Percentiles rank a stretch among this genome's conserved stretches.
These are phyloP conservation scores for Tubulanus polymorphus DNA, from an alignment of 2,888 invertebrate genomes.

Conservation along the genomic window DNA sequence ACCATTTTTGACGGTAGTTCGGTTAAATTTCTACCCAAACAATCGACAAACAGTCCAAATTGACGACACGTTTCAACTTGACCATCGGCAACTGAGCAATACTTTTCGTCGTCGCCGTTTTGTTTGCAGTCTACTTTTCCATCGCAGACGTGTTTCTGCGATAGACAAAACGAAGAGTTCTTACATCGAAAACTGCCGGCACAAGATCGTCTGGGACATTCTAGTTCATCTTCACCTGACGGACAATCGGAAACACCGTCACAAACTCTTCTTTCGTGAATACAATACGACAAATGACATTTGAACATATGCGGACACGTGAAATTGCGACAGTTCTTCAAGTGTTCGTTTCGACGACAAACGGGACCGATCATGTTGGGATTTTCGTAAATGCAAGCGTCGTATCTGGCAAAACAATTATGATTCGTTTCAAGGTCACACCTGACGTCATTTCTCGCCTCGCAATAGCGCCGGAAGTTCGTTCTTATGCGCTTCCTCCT, in stretches of 20 bases:
- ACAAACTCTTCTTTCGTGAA: not conserved
- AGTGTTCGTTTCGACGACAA: not conserved
- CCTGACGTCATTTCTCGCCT: too few relatives aligned
- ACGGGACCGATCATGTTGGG: too few relatives aligned
- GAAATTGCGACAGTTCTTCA: not conserved
- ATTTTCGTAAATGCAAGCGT: not conserved
- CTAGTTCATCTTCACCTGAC: not conserved
- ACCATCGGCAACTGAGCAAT: too few relatives aligned
- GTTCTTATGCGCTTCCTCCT: too few relatives aligned
- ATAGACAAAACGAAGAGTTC: not conserved
- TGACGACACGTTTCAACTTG: too few relatives aligned
- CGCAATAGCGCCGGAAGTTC: too few relatives aligned
- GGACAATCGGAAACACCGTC: not conserved
- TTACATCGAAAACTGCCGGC: not conserved
- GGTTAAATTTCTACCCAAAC: too few relatives aligned
- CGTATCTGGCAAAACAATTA: not conserved
- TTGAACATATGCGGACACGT: not conserved
- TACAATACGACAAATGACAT: not conserved
- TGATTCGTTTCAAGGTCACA: too few relatives aligned
- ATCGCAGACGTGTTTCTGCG: not conserved
- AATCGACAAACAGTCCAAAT: too few relatives aligned
- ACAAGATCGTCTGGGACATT: not conserved
- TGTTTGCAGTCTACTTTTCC: not conserved
- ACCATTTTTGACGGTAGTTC: too few relatives aligned
- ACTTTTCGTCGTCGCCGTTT: not conserved